These are phyloP conservation scores for Gymnoscopelus braueri DNA, from an alignment of 2,797 vertebrate genomes.

Conservation along the genomic window DNA sequence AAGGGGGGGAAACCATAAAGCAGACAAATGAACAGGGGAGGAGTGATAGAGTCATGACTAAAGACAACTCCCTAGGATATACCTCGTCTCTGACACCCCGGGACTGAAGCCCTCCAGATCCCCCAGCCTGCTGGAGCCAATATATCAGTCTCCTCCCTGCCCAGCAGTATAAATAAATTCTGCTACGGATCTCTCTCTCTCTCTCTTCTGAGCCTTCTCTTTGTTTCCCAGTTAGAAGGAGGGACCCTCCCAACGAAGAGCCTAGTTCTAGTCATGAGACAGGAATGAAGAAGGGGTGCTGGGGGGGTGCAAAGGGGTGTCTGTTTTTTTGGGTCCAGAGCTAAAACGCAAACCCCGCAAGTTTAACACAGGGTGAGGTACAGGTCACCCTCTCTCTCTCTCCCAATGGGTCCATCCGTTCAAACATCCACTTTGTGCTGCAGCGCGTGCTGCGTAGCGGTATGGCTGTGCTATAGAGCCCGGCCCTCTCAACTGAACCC, in stretches of 20 bases:
- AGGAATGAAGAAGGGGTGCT: constrained; percentile 52
- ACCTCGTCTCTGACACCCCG: constrained; percentile 63
- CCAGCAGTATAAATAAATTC: constrained; percentile 69
- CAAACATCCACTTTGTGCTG: neutral
- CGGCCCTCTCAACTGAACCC: too few species aligned
- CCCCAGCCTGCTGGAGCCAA: constrained; percentile 52
- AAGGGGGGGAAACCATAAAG: constrained; percentile 51
- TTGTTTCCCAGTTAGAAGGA: constrained; percentile 50
- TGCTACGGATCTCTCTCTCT: constrained; percentile 53
- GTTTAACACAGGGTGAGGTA: constrained; percentile 15
- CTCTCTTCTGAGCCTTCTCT: constrained; percentile 33
- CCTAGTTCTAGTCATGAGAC: constrained; percentile 43
- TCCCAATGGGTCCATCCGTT: too few species aligned
- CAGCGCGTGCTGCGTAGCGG: too few species aligned
- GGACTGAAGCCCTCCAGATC: constrained; percentile 59
- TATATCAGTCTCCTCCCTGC: constrained; percentile 70
- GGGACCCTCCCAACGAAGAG: constrained; percentile 55
- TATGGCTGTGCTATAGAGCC: too few species aligned
- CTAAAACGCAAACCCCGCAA: neutral
- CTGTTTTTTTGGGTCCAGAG: constrained; percentile 8
- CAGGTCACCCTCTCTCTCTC: neutral
- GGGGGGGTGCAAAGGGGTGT: constrained; percentile 14
- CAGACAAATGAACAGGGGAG: constrained; percentile 50
- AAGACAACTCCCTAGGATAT: constrained; percentile 60
- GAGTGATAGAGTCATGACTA: constrained; percentile 52